Evolutionary conservation across 2,113 vertebrate species (phyloP).

Genomic region (rat (Rattus norvegicus)): DNA sequence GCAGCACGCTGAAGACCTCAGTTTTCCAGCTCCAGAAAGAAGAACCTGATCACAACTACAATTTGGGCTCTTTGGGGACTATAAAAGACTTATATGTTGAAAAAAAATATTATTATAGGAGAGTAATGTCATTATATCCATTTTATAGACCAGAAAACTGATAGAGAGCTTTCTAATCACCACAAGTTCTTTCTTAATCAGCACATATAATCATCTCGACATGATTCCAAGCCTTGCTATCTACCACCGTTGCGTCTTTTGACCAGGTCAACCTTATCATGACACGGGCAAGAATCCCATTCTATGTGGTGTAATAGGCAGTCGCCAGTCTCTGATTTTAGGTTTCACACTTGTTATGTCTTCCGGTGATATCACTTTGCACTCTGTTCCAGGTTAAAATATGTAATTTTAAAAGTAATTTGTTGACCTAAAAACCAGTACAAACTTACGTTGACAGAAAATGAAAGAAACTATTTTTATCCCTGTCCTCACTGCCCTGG

Average conservation of each 20-base stretch:
- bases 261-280: not conserved
- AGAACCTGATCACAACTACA: too few relatives aligned
- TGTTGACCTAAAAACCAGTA: constrained; percentile 14
- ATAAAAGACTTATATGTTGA: too few relatives aligned
- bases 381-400: not conserved
- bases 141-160: constrained; percentile 61
- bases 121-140: constrained; percentile 47
- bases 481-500: not conserved
- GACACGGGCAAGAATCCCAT: not conserved
- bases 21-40: too few relatives aligned
- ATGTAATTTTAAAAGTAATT: not conserved
- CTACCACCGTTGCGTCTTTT: not conserved
- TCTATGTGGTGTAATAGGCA: not conserved
- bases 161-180: constrained; percentile 32
- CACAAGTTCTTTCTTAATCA: constrained; percentile 56
- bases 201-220: not conserved
- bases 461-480: constrained; percentile 31
- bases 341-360: not conserved
- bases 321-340: not conserved
- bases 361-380: constrained; percentile 13
- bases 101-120: not conserved
- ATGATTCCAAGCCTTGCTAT: not conserved
- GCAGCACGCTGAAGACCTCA: too few relatives aligned
- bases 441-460: constrained; percentile 42
- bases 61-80: too few relatives aligned